These are phyloP conservation scores for Gadopsis marmoratus DNA, from an alignment of 2,797 vertebrate species.

Conservation along the genomic window DNA sequence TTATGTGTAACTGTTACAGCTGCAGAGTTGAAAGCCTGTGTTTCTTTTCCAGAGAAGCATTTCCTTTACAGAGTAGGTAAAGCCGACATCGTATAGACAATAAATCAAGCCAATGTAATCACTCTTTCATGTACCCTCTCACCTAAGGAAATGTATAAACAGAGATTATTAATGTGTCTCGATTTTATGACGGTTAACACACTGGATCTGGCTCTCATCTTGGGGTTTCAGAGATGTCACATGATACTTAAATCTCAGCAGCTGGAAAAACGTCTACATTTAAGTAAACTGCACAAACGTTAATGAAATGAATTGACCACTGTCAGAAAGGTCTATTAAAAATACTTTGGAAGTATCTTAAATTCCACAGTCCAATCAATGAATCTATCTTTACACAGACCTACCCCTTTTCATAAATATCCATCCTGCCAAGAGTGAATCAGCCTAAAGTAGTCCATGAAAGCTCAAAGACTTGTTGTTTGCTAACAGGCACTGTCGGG, in stretches of 20 bases:
- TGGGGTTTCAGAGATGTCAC: conserved; percentile 17
- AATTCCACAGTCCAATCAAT: too few relatives aligned
- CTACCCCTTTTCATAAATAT: not conserved
- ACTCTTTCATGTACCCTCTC: conserved; percentile 53
- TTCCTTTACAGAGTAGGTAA: conserved; percentile 51
- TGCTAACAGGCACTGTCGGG: conserved; percentile 22
- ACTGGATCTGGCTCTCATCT: conserved; percentile 57
- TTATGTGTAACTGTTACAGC: conserved; percentile 69
- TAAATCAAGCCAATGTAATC: conserved; percentile 70
- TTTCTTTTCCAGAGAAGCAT: conserved; percentile 56
- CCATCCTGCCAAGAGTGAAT: conserved; percentile 7
- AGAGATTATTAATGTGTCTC: conserved; percentile 63
- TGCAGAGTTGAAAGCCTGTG: conserved; percentile 52
- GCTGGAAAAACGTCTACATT: not conserved
- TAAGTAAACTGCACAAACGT: not conserved
- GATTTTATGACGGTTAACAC: conserved; percentile 33
- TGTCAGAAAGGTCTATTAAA: too few relatives aligned
- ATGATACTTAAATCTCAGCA: conserved; percentile 24
- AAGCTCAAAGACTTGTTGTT: conserved; percentile 34
- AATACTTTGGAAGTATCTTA: too few relatives aligned
- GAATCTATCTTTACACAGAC: not conserved
- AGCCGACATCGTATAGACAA: conserved; percentile 40
- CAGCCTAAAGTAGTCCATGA: conserved; percentile 6
- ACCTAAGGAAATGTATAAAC: conserved; percentile 58
- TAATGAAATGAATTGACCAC: not conserved